These are phyloP conservation scores for Pseudochirops cupreus DNA, from an alignment of 2,797 vertebrate species.

Conservation along the genomic window DNA sequence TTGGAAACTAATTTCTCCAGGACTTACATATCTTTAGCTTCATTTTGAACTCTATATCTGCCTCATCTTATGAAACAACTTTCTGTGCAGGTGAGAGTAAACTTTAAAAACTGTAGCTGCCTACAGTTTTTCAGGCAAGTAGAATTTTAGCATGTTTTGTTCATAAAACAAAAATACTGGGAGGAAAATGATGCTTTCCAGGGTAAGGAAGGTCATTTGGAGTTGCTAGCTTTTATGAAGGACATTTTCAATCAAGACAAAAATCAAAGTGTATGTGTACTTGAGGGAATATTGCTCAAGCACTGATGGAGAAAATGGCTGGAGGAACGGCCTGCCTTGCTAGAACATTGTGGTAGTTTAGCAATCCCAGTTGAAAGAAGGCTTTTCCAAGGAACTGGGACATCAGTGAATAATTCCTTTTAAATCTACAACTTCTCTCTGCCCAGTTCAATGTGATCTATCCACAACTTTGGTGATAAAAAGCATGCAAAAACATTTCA, in stretches of 20 bases:
- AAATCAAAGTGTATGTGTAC: slow-evolving; percentile 49
- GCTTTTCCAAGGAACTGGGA: slow-evolving; percentile 26
- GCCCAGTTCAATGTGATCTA: slow-evolving; percentile 17
- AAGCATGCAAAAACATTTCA: slow-evolving; percentile 15
- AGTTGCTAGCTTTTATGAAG: slow-evolving; percentile 63
- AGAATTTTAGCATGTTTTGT: slow-evolving; percentile 71
- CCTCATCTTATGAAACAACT: slow-evolving; percentile 67
- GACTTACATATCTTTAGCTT: slow-evolving; percentile 55
- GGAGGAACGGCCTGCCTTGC: slow-evolving; percentile 2
- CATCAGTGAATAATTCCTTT: background rate
- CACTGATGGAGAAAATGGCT: slow-evolving; percentile 55
- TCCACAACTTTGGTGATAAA: slow-evolving; percentile 36
- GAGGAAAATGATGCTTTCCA: slow-evolving; percentile 60
- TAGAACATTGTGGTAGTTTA: background rate
- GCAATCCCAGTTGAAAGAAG: slow-evolving; percentile 31
- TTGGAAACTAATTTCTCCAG: slow-evolving; percentile 76
- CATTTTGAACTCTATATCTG: slow-evolving; percentile 62
- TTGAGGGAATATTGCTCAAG: slow-evolving; percentile 46
- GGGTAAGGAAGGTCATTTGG: slow-evolving; percentile 61
- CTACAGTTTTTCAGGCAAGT: slow-evolving; percentile 57
- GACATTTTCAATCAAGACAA: slow-evolving; percentile 67
- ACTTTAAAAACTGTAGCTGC: slow-evolving; percentile 70
- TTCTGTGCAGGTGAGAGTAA: slow-evolving; percentile 68
- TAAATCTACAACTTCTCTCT: slow-evolving; percentile 36
- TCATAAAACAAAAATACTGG: slow-evolving; percentile 68